Percentiles rank a stretch among this genome's conserved stretches.
These are phyloP conservation scores for Diceros bicornis DNA, from an alignment of 2,797 vertebrate species.

Conservation along the genomic window DNA sequence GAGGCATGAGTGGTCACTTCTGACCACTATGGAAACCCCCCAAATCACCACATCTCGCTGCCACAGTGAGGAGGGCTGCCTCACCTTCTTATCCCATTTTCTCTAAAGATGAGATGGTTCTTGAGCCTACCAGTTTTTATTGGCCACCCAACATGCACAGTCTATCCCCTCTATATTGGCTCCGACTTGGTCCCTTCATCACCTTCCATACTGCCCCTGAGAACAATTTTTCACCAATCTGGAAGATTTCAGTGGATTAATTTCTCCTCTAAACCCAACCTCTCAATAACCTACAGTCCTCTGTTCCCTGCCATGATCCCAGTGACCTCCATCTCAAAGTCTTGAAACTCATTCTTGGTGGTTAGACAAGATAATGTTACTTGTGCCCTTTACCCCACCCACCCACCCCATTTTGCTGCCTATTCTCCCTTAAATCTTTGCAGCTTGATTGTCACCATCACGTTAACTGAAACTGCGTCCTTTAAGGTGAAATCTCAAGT, in stretches of 20 bases:
- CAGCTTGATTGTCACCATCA: background rate
- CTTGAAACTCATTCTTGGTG: background rate
- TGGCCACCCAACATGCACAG: background rate
- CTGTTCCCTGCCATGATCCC: background rate
- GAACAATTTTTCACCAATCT: background rate
- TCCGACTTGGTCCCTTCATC: background rate
- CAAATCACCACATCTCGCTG: background rate
- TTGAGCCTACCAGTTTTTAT: background rate
- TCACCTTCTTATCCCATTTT: background rate
- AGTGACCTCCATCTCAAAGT: background rate
- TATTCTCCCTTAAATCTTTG: background rate
- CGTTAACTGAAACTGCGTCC: slow-evolving; percentile 14
- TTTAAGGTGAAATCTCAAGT: slow-evolving; percentile 30
- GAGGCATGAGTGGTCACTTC: background rate
- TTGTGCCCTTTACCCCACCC: background rate
- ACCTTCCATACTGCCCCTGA: background rate
- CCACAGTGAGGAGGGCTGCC: background rate
- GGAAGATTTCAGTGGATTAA: background rate
- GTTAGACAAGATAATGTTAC: background rate
- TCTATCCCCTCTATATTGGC: background rate
- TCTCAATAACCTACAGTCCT: background rate
- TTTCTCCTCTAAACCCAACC: background rate
- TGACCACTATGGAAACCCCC: background rate
- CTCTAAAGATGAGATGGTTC: background rate
- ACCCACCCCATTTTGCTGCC: background rate